A percentile compares a stretch with the other conserved stretches of the same genome.
phyloP scores from a whole-genome alignment of 2,797 vertebrate species.

The Ispidina lecontei region DNA sequence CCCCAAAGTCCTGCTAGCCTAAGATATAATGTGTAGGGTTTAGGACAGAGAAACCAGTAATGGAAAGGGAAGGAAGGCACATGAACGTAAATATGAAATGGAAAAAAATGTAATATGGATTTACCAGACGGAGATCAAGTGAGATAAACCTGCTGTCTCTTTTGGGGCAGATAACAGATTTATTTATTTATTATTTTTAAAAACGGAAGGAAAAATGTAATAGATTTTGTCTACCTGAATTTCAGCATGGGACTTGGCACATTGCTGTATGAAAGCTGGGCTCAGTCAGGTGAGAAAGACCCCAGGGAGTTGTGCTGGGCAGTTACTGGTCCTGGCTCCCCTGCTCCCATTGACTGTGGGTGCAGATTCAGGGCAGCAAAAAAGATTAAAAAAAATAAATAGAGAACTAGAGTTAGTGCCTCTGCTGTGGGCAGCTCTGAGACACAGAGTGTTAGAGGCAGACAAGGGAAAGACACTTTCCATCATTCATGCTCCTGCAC shows the following conservation, averaged over 20 bases:
- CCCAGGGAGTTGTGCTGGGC: background rate
- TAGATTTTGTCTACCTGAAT: background rate
- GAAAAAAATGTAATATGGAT: background rate
- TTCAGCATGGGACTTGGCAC: background rate
- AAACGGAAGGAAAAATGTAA: background rate
- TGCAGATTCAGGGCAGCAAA: background rate
- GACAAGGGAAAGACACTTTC: background rate
- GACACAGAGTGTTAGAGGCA: background rate
- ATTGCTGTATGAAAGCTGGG: rapidly evolving
- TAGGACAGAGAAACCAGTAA: background rate
- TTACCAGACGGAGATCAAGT: background rate
- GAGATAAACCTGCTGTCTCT: background rate
- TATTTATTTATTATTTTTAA: background rate
- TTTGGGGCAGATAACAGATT: background rate
- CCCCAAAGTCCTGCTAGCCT: background rate
- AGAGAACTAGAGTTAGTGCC: background rate
- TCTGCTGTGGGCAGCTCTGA: background rate
- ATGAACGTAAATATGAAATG: background rate
- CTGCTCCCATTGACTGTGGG: background rate
- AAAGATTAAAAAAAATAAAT: background rate
- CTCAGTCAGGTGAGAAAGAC: background rate
- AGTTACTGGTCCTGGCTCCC: background rate
- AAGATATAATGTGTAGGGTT: background rate
- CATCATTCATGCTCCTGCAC: background rate
- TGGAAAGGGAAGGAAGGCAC: background rate